These are phyloP conservation scores for Seira musarum DNA, from an alignment of 2,888 invertebrate genomes.

Conservation along the genomic window DNA sequence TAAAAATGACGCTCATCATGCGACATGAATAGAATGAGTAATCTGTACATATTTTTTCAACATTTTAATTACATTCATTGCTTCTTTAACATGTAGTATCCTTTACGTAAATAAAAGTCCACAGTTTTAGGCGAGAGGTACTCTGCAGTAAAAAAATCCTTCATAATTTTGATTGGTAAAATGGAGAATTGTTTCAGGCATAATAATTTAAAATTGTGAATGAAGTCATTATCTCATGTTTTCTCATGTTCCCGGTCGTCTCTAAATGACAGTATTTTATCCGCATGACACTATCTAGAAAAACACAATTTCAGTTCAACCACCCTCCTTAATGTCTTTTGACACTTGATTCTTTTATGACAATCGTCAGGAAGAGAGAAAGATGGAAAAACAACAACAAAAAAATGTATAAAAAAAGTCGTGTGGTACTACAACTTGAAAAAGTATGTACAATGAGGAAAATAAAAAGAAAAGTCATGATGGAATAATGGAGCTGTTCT, in stretches of 20 bases:
- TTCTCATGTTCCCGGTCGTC: neutral
- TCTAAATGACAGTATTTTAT: neutral
- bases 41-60: no score
- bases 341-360: neutral
- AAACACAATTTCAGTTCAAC: neutral
- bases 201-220: no score
- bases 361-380: constrained; percentile 31
- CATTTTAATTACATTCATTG: no score
- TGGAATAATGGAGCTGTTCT: constrained; percentile 51
- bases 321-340: neutral
- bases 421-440: no score
- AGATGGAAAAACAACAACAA: constrained; percentile 42
- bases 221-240: neutral
- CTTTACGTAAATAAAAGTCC: no score
- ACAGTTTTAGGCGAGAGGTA: no score
- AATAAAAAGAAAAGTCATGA: constrained; percentile 32
- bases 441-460: constrained; percentile 14
- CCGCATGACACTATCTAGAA: neutral
- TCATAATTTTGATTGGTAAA: no score
- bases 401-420: constrained; percentile 25
- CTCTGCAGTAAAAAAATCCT: no score
- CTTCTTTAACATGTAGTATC: no score
- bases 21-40: no score
- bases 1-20: no score
- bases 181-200: no score